phyloP scores from a whole-genome alignment of 2,797 vertebrate genomes.

The Distichodus sexfasciatus region DNA sequence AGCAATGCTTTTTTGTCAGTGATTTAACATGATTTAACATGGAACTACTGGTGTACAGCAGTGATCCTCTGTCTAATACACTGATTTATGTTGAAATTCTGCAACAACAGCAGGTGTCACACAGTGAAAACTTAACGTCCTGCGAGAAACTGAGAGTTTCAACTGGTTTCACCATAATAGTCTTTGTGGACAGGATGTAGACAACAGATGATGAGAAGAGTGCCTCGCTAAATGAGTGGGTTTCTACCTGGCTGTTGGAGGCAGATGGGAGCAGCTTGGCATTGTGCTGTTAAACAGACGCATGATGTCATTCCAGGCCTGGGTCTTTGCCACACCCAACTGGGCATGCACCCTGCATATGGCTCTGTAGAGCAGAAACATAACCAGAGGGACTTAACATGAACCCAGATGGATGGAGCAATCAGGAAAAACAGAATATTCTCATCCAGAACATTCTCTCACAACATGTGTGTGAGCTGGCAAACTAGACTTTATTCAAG shows the following conservation, averaged over 20 bases:
- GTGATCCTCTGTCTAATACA: no score
- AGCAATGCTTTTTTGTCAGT: no score
- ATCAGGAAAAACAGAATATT: slow-evolving; percentile 4
- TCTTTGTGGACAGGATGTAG: neutral
- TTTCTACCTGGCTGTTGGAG: neutral
- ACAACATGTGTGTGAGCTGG: neutral
- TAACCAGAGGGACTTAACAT: slow-evolving; percentile 2
- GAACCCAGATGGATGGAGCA: slow-evolving; percentile 1
- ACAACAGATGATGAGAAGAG: slow-evolving; percentile 9
- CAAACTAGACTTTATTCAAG: neutral
- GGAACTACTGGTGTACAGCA: no score
- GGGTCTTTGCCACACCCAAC: slow-evolving; percentile 8
- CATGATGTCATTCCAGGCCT: slow-evolving; percentile 6
- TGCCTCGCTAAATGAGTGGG: neutral
- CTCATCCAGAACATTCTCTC: neutral
- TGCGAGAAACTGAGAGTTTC: no score
- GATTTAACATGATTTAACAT: no score
- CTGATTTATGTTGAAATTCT: no score
- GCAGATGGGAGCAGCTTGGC: slow-evolving; percentile 13
- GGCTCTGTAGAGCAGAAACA: slow-evolving; percentile 2
- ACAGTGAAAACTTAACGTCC: no score
- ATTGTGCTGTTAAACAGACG: slow-evolving; percentile 9
- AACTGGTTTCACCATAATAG: no score
- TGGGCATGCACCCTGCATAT: slow-evolving; percentile 10
- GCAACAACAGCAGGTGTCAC: no score